Evolutionary conservation across 1,140 invertebrate genomes (phyloP).

Genomic region (Eriosoma lanigerum): DNA sequence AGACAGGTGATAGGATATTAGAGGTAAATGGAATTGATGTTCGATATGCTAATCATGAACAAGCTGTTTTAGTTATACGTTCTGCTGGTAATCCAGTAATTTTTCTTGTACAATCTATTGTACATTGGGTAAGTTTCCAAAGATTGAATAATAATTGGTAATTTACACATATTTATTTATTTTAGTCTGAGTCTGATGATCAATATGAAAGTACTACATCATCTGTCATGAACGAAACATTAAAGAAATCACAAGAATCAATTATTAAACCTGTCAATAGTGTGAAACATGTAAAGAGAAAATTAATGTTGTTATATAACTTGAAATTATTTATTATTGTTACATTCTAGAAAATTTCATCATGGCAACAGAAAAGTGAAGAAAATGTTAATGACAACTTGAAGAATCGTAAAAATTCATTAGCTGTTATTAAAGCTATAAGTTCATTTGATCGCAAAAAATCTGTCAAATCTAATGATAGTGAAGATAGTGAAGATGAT

Average conservation of each 20-base stretch:
- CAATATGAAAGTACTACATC: constrained; percentile 13
- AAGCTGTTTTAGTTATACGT: constrained; percentile 94
- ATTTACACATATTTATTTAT: not conserved
- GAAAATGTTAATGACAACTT: not conserved
- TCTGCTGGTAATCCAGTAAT: constrained; percentile 85
- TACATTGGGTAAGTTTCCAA: constrained; percentile 70
- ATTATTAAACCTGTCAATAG: constrained; percentile 20
- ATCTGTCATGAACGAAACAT: not conserved
- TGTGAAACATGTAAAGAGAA: constrained; percentile 33
- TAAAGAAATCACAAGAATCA: not conserved
- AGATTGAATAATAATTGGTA: not conserved
- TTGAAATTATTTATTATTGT: not conserved
- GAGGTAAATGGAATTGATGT: constrained; percentile 93
- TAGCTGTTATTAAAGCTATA: constrained; percentile 15
- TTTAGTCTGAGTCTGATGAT: constrained; percentile 11
- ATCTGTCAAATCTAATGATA: constrained; percentile 56
- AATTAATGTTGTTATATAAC: not conserved
- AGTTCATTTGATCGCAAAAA: constrained; percentile 23
- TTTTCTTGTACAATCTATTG: constrained; percentile 89
- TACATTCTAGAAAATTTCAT: constrained; percentile 21
- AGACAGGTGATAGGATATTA: constrained; percentile 86
- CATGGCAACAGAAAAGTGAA: constrained; percentile 40
- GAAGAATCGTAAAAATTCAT: constrained; percentile 17
- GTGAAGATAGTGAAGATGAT: constrained; percentile 59
- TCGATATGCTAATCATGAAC: constrained; percentile 85